Percentiles rank a stretch among this genome's conserved stretches.
These are phyloP conservation scores for Drosophila bocki DNA, from an alignment of 1,140 invertebrate species.

Conservation along the genomic window DNA sequence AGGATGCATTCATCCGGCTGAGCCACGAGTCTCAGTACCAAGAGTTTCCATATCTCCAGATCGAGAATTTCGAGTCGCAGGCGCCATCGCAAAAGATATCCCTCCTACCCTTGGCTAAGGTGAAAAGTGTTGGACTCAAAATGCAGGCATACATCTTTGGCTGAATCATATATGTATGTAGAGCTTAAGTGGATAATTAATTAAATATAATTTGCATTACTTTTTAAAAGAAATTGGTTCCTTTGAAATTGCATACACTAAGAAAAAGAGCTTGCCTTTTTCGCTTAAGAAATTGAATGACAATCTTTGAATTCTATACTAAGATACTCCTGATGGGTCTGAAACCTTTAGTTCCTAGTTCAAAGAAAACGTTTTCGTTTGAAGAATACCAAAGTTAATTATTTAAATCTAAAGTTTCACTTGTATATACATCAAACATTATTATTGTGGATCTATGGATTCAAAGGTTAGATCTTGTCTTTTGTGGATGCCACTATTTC, in stretches of 20 bases:
- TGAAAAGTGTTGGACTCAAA: conserved; percentile 60
- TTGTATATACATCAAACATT: conserved; percentile 1
- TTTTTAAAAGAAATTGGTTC: conserved; percentile 28
- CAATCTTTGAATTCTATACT: neutral
- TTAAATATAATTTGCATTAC: conserved; percentile 12
- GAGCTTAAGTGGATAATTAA: conserved; percentile 13
- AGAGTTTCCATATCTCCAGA: conserved; percentile 78
- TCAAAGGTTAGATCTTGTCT: neutral
- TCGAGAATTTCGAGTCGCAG: neutral
- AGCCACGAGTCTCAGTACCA: conserved; percentile 72
- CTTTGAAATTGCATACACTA: conserved; percentile 13
- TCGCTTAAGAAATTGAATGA: conserved; percentile 1
- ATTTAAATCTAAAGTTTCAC: neutral
- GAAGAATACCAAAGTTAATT: neutral
- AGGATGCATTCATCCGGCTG: conserved; percentile 58
- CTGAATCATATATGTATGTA: conserved; percentile 21
- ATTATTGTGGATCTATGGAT: neutral
- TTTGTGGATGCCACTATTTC: neutral
- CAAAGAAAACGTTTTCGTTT: neutral
- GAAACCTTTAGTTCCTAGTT: neutral
- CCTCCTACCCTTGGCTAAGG: conserved; percentile 54
- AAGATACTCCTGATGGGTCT: conserved; percentile 1
- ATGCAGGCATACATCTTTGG: conserved; percentile 54
- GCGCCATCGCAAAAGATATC: conserved; percentile 1
- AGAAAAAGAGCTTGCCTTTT: neutral